Evolutionary conservation across 2,797 vertebrate genomes (phyloP).

Genomic region (Hydrolagus colliei): DNA sequence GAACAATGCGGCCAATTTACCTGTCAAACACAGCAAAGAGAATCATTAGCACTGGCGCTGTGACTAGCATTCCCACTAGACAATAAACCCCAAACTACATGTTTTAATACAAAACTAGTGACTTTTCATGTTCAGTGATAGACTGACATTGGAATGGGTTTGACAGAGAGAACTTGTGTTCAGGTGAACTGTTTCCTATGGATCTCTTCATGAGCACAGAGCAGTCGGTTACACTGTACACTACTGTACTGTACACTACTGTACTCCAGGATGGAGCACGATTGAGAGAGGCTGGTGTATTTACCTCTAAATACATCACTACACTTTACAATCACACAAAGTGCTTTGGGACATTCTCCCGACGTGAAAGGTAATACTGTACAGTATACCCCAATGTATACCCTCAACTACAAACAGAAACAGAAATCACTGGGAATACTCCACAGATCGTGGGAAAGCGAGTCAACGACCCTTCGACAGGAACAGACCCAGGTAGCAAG

Average conservation of each 20-base stretch:
- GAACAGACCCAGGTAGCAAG: too few relatives aligned
- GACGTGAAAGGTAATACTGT: too few relatives aligned
- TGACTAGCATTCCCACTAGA: background rate
- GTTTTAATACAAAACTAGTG: background rate
- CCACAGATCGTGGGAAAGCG: too few relatives aligned
- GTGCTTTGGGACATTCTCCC: too few relatives aligned
- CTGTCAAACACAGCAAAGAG: slow-evolving; percentile 25
- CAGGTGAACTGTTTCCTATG: background rate
- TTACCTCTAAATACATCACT: too few relatives aligned
- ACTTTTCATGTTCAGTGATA: background rate
- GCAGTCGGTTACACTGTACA: too few relatives aligned
- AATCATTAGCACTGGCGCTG: slow-evolving; percentile 5
- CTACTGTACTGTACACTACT: too few relatives aligned
- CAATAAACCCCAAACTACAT: background rate
- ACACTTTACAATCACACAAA: too few relatives aligned
- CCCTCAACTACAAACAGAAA: slow-evolving; percentile 45
- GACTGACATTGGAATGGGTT: background rate
- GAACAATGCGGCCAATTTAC: slow-evolving; percentile 3
- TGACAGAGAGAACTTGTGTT: background rate
- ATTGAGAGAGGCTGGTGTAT: too few relatives aligned
- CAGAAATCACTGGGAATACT: too few relatives aligned
- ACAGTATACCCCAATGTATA: too few relatives aligned
- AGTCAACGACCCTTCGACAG: too few relatives aligned
- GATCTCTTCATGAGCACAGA: background rate
- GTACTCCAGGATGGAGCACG: slow-evolving; percentile 41